Evolutionary conservation across 2,888 invertebrate species (phyloP), one percentile per base, ranked within the genome.

Genomic region (Mimumesa dahlbomi): DNA sequence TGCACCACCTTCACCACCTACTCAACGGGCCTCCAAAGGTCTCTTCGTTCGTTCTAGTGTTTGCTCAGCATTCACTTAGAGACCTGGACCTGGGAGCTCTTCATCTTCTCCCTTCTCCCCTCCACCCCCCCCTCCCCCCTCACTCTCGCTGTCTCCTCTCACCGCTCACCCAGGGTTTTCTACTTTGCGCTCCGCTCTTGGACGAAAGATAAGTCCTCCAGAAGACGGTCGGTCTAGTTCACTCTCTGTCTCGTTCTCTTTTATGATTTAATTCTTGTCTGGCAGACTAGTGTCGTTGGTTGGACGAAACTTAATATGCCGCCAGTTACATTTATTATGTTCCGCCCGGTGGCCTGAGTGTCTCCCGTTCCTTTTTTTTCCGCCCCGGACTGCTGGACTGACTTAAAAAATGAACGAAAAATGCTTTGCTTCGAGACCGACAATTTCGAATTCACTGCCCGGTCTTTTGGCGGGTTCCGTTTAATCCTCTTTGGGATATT

Each of bases 1-100:
- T 50, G 46, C 62, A 52, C 58, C 62, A 57, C 42, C 66, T 58
- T 62, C 45, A 36, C 61, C 57, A 48, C 40, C 56, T 53, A 50
- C 77, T 66, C 58, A 50, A 4, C 9, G 57, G 48, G 42, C 57
- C 63, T 50, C 45, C 67, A 67, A 75, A 77, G 74, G 53, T 79
- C 72, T 74, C 72, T 59, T 75, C 68, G 74, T 74, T 54, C 63
- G 29, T 57, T 69, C 67, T 56, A 77, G 74, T 72, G 73, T 79
- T 79, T 79, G 77, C 73, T 61, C 72, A 66, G 72, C 73, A 75
- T 79, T 77, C 80, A 82, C 82, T 83, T 82, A 77, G 71, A 79
- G 75, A 71, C 68, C 69, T 58, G 76, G 77, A 70, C 73, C 75
- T 53, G 59, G 64, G 54, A 36, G 49, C 56, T 68, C 70, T 58